Percentiles rank a stretch among this genome's conserved stretches.
These are phyloP conservation scores for Tolypeutes matacus DNA, from an alignment of 2,797 vertebrate species.

Conservation along the genomic window DNA sequence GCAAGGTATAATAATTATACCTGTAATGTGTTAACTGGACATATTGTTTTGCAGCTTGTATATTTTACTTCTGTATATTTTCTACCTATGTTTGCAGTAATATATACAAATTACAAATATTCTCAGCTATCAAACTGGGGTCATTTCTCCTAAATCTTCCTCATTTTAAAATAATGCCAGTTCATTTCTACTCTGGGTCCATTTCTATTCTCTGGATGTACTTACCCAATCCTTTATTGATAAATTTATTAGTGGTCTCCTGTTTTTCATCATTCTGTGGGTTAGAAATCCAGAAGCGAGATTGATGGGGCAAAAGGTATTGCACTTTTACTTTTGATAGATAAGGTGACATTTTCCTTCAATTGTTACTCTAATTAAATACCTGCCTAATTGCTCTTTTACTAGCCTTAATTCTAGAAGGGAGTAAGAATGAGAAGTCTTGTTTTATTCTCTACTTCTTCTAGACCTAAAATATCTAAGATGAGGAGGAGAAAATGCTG, in stretches of 20 bases:
- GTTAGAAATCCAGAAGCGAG: not conserved
- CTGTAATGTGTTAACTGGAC: not conserved
- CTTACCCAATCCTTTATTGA: not conserved
- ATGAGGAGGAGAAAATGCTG: not conserved
- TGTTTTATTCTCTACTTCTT: not conserved
- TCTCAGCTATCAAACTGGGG: not conserved
- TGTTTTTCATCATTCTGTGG: not conserved
- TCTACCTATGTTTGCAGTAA: constrained; percentile 39
- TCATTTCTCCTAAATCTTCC: not conserved
- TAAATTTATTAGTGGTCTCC: not conserved
- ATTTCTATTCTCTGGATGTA: not conserved
- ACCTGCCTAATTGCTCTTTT: not conserved
- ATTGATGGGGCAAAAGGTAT: not conserved
- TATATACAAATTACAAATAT: not conserved
- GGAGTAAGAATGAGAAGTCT: not conserved
- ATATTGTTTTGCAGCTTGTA: not conserved
- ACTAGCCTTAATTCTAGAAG: not conserved
- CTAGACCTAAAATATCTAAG: not conserved
- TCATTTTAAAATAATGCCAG: not conserved
- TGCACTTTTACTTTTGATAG: not conserved
- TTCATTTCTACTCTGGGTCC: not conserved
- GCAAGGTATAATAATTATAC: not conserved
- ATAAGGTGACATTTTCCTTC: not conserved
- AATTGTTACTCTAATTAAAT: not conserved
- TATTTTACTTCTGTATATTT: constrained; percentile 32